Conservation (phyloP, 2,797 vertebrate genomes). For the Pelobates cultripes region DNA sequence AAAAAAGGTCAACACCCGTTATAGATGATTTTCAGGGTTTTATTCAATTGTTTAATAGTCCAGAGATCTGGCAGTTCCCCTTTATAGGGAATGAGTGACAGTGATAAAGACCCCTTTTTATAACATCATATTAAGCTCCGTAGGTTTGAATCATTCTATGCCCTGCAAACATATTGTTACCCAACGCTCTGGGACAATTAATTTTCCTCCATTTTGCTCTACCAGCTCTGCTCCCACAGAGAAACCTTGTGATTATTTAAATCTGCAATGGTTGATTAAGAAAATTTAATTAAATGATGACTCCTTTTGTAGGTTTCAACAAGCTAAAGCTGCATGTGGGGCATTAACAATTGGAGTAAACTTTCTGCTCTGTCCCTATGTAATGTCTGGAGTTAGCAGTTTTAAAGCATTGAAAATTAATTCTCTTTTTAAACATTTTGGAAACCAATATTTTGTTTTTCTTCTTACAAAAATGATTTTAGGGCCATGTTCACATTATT, state of each 20-base stretch:
- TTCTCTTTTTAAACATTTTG: background rate
- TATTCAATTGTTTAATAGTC: too few species aligned
- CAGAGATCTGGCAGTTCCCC: too few species aligned
- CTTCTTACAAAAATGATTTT: too few species aligned
- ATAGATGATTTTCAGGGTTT: too few species aligned
- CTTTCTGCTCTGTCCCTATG: background rate
- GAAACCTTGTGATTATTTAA: constrained; percentile 52
- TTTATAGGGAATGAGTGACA: background rate
- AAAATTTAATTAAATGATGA: constrained; percentile 53
- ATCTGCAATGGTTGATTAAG: constrained; percentile 51
- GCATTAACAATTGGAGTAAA: constrained; percentile 15
- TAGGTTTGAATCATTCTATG: constrained; percentile 1
- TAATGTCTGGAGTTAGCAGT: background rate
- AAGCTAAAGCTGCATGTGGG: constrained; percentile 45
- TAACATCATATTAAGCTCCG: background rate
- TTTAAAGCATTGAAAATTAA: background rate
- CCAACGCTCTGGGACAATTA: constrained; percentile 33
- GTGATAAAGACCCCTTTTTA: background rate
- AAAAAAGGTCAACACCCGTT: too few species aligned
- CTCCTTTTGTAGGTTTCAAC: constrained; percentile 41
- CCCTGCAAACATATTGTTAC: constrained; percentile 2
- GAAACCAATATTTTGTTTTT: background rate
- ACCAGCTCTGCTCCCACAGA: constrained; percentile 48
- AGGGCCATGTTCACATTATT: too few species aligned
- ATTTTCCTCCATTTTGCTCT: constrained; percentile 48